Base-by-base conservation (phyloP, 2,888 invertebrate genomes). In the Thalpophila matura region DNA sequence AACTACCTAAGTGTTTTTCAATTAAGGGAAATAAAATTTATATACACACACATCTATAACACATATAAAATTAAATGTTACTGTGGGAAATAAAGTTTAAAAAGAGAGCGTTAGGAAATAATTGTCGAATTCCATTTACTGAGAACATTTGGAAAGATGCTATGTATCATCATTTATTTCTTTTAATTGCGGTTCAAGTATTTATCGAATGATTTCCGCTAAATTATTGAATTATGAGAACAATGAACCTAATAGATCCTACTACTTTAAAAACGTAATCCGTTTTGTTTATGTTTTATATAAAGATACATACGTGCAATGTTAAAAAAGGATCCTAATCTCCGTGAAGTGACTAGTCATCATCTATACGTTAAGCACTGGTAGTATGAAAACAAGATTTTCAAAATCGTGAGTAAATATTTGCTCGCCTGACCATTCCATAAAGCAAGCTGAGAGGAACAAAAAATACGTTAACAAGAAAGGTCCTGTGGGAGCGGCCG, bases 401-500 rank as follows among this genome's bases (percentile, higher is more conserved):
- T 90, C 84, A 92, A 94, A 93, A 92, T 92, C 94, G 93, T 93
- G 92, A 90, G 93, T 94, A 93, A 94, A 95, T 95, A 95, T 94
- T 95, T 94, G 94, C 91, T 89, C 84, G 89, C 88, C 91, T 90
- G 92, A 93, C 94, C 93, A 89, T 93, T 91, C 91, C 88, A 90
- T 90, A 89, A 90, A 89, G 89, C 88, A 85, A 90, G 88, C 77
- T 85, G 89, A 91, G 88, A 91, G 89, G 88, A 92, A 89, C 91
- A 94, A 94, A 95, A 95, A 95, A 93, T 86, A 89, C 86, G 88
- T 91, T 92, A 94, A 94, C 94, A 90, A 94, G 94, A 92, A 86
- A 86, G 90, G 89, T 94, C 94, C 95, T 94, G 94, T 94, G 94
- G 94, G 94, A 94, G 94, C 93, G 94, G 94, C 92, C 91, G 85